Percentiles rank a stretch among this genome's conserved stretches.
These are phyloP conservation scores for Drosophila pseudotalamancana DNA, from an alignment of 2,888 invertebrate genomes.

Conservation along the genomic window DNA sequence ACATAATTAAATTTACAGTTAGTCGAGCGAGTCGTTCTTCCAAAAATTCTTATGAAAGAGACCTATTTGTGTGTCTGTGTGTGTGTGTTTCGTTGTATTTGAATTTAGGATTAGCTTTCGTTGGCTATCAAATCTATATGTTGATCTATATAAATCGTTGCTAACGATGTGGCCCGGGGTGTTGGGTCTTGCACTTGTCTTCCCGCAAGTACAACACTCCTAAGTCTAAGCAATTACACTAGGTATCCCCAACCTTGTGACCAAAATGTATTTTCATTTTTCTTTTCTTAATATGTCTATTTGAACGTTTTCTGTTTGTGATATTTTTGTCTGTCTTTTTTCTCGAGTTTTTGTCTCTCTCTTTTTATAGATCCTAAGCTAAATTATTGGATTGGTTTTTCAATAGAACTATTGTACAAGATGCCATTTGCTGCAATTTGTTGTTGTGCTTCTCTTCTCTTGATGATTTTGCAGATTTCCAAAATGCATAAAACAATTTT, in stretches of 20 bases:
- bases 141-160: slow-evolving; percentile 9
- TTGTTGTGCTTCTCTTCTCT: slow-evolving; percentile 59
- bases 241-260: slow-evolving; percentile 81
- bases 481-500: slow-evolving; percentile 63
- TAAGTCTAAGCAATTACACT: slow-evolving; percentile 82
- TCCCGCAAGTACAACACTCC: slow-evolving; percentile 70
- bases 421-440: slow-evolving; percentile 78
- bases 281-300: slow-evolving; percentile 3
- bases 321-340: slow-evolving; percentile 13
- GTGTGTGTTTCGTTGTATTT: slow-evolving; percentile 10
- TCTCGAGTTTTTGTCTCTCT: slow-evolving; percentile 59
- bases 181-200: slow-evolving; percentile 72
- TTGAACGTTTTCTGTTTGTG: slow-evolving; percentile 6
- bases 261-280: slow-evolving; percentile 44
- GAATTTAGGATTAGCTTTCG: slow-evolving; percentile 20
- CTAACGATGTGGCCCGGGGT: slow-evolving; percentile 36
- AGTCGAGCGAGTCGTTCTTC: slow-evolving; percentile 10
- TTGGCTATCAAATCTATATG: slow-evolving; percentile 16
- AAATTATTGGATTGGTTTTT: slow-evolving; percentile 38
- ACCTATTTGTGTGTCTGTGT: slow-evolving; percentile 15
- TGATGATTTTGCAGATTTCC: slow-evolving; percentile 76
- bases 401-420: slow-evolving; percentile 81
- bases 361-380: slow-evolving; percentile 73
- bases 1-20: slow-evolving; percentile 68
- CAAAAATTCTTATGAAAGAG: slow-evolving; percentile 10